These are phyloP conservation scores for Pemphigus obesinymphae DNA, from an alignment of 1,140 invertebrate genomes.

Conservation along the genomic window DNA sequence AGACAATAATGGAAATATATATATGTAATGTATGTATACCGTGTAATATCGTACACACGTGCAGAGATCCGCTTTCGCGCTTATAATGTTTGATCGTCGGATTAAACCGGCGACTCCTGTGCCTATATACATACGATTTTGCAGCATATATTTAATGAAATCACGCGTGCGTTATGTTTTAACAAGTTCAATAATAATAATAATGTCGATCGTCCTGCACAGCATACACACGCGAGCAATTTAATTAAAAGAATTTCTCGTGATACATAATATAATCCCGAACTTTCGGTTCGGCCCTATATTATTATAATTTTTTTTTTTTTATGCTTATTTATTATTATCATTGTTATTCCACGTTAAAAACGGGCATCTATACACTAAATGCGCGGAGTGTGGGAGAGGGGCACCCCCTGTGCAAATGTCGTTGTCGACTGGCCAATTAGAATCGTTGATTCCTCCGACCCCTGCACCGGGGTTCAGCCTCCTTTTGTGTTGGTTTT, in stretches of 20 bases:
- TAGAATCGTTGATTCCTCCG: slow-evolving; percentile 5
- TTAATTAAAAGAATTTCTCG: slow-evolving; percentile 4
- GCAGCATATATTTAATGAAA: slow-evolving; percentile 1
- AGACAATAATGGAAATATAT: background rate
- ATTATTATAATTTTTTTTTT: no score
- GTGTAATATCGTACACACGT: background rate
- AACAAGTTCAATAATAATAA: slow-evolving; percentile 26
- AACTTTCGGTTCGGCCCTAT: background rate
- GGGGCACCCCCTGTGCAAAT: background rate
- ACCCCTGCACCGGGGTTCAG: slow-evolving; percentile 1
- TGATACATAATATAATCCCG: background rate
- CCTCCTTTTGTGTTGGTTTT: slow-evolving; percentile 16
- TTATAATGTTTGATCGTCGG: slow-evolving; percentile 17
- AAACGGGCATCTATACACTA: background rate
- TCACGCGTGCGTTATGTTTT: slow-evolving; percentile 31
- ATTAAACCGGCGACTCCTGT: background rate
- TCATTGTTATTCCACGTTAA: background rate
- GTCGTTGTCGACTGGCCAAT: slow-evolving; percentile 7
- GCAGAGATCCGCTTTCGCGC: background rate
- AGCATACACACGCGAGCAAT: background rate
- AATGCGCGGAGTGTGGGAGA: no score
- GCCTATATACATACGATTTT: background rate
- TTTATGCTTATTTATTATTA: no score
- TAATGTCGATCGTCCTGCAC: background rate
- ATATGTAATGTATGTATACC: background rate